Conservation (phyloP, 2,888 invertebrate species). For the Isoperla grammatica region DNA sequence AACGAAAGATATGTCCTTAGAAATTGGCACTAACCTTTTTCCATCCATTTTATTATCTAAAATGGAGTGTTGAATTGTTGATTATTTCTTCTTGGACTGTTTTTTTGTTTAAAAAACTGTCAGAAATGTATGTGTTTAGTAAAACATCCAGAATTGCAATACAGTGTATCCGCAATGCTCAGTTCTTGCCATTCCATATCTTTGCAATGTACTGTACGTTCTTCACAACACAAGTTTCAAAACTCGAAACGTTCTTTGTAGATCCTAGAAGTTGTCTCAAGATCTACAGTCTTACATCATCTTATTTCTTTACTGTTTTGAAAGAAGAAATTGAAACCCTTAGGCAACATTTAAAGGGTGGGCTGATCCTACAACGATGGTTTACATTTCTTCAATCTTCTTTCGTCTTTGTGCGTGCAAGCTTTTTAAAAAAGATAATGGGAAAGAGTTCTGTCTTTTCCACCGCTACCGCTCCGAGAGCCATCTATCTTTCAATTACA, state of each 20-base stretch:
- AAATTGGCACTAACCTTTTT: too few species aligned
- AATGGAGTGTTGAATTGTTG: too few species aligned
- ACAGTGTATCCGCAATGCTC: too few species aligned
- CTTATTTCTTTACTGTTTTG: constrained; percentile 22
- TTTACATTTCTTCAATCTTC: constrained; percentile 22
- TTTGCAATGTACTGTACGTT: too few species aligned
- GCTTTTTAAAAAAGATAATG: constrained; percentile 16
- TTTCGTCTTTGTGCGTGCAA: constrained; percentile 16
- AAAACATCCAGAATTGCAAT: too few species aligned
- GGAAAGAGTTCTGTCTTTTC: constrained; percentile 17
- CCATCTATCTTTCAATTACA: constrained; percentile 17
- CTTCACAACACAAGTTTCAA: constrained; percentile 1
- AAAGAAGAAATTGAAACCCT: constrained; percentile 19
- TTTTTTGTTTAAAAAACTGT: too few species aligned
- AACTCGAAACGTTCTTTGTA: constrained; percentile 18
- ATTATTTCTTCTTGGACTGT: too few species aligned
- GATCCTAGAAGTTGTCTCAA: background rate
- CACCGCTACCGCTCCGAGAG: background rate
- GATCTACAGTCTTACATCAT: constrained; percentile 6
- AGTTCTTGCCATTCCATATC: too few species aligned
- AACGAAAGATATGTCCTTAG: too few species aligned
- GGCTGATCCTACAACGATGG: background rate
- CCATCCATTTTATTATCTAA: too few species aligned
- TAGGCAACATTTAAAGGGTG: constrained; percentile 11
- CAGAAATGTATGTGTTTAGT: too few species aligned